A percentile compares a stretch with the other conserved stretches of the same genome.
These are phyloP conservation scores for Gymnothorax javanicus DNA, from an alignment of 2,797 vertebrate species.

Conservation along the genomic window DNA sequence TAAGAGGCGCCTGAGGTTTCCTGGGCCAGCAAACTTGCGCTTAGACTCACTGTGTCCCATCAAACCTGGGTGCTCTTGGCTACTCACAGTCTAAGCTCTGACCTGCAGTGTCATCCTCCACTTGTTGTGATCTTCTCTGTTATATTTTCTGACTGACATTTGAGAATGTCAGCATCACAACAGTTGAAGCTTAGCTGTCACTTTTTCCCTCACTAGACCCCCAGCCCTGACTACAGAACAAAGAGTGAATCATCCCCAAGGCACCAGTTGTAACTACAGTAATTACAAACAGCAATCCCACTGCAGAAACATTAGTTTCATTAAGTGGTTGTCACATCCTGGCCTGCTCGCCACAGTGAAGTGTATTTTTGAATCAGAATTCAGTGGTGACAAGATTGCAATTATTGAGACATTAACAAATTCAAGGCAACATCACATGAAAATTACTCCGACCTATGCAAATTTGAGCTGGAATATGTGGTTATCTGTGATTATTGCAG, in stretches of 20 bases:
- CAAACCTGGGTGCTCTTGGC: not conserved
- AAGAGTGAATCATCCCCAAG: not conserved
- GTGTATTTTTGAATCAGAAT: not conserved
- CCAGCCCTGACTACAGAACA: not conserved
- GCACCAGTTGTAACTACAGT: not conserved
- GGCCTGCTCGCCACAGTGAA: not conserved
- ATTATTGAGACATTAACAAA: not conserved
- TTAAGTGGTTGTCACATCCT: not conserved
- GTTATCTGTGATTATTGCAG: not conserved
- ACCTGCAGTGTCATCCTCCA: not conserved
- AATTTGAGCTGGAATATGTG: not conserved
- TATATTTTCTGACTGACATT: not conserved
- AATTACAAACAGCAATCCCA: constrained; percentile 9
- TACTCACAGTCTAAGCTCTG: not conserved
- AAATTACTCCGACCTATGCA: not conserved
- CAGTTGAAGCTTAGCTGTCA: not conserved
- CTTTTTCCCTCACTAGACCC: not conserved
- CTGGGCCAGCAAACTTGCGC: not conserved
- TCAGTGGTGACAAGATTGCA: not conserved
- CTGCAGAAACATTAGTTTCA: constrained; percentile 15
- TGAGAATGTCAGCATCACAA: not conserved
- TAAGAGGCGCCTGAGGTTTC: not conserved
- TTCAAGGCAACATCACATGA: not conserved
- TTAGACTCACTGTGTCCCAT: not conserved
- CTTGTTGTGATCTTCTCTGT: not conserved